Base-by-base conservation (phyloP, 2,113 vertebrate genomes). In the Chinchilla lanigera region DNA sequence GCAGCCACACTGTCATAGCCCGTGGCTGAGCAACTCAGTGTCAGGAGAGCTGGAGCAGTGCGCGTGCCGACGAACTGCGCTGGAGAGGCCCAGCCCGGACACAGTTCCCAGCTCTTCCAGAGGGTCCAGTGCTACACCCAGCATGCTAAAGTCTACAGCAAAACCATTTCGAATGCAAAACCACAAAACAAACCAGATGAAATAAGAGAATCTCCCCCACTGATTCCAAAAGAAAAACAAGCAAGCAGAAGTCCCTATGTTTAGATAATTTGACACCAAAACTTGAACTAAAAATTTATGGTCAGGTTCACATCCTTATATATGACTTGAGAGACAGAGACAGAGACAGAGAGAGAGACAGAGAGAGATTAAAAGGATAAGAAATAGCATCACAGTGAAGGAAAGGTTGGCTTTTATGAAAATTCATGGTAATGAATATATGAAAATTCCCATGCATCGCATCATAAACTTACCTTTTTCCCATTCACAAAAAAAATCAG, bases 401-500 rank as follows among this genome's bases (percentile, higher is more conserved):
- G 11, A 47, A 85, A 81, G 28, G 30, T 71, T 71, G 38, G 19
- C 50, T 56, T 96, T 90, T 41, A 56, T 26, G 77, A 33, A 20
- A 54, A 80, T 35, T 80, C 77, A 35, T 22, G 33, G 35, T 54
- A 28, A 54, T 54, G 77, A 33, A 35, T 41, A n/a, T 35, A 35
- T 0, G 9, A 71, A 87, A 83, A 77, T 81, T 81, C 50, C 30
- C 38, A 77, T 56, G 54, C 69, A 86, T 89, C 20, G 50, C 13
- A 4, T 54, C 22, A 67, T 65, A 89, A 77, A 88, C 97, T 96
- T 98, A 98, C 98, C 98, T 98, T 98, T 92, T 73, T 98, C 85
- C 98, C 98, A 98, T 98, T 98, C 83, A 98, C 98, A 98, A 97
- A 98, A 98, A 98, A 98, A 33, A 98, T 80, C 44, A 98, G 95